These are phyloP conservation scores for Lamellibrachia columna DNA, from an alignment of 2,888 invertebrate genomes.

Conservation along the genomic window DNA sequence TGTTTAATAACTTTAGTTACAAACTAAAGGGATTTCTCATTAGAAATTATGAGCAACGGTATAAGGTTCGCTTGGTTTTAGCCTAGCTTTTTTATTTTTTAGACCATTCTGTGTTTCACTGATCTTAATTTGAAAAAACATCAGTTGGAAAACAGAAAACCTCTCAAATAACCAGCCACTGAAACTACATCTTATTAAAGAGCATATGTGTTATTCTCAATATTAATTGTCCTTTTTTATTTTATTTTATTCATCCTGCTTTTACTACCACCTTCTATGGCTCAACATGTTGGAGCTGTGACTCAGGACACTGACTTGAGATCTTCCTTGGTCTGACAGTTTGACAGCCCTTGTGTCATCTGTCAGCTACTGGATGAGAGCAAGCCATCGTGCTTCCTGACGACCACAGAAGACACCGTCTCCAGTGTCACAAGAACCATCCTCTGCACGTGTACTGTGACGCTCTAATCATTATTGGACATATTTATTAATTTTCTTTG, in stretches of 20 bases:
- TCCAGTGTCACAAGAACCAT: background rate
- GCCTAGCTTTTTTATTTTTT: background rate
- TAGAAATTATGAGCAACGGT: background rate
- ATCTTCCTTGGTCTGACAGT: no score
- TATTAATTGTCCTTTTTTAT: background rate
- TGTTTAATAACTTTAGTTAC: background rate
- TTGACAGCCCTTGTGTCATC: background rate
- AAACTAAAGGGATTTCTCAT: background rate
- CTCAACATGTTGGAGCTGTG: no score
- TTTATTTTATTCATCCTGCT: no score
- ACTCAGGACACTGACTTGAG: no score
- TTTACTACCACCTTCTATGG: no score
- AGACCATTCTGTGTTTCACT: background rate
- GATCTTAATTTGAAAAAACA: background rate
- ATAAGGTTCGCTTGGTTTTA: background rate
- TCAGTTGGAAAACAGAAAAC: background rate
- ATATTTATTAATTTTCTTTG: background rate
- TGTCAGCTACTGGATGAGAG: background rate
- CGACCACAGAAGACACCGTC: background rate
- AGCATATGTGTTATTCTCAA: background rate
- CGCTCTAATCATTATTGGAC: background rate
- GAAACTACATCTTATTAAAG: background rate
- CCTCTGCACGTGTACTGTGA: background rate
- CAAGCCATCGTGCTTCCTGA: background rate
- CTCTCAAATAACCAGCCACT: background rate